Conservation (phyloP, 1,140 invertebrate genomes). For the Bombus haemorrhoidalis region DNA sequence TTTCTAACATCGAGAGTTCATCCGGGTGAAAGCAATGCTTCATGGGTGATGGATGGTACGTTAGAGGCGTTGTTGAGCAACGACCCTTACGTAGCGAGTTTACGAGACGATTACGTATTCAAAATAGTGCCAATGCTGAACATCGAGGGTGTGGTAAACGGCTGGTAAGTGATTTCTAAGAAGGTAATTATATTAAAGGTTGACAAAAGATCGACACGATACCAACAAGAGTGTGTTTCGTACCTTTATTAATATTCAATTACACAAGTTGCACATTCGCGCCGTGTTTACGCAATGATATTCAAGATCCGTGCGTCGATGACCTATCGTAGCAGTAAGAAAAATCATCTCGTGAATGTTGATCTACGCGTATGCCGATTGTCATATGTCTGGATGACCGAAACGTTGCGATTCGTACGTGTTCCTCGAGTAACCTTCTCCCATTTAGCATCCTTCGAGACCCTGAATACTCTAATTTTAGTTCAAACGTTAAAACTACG, state of each 20-base stretch:
- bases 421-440: background rate
- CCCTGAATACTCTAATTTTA: background rate
- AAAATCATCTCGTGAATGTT: slow-evolving; percentile 36
- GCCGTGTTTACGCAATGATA: slow-evolving; percentile 69
- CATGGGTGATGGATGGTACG: slow-evolving; percentile 94
- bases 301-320: slow-evolving; percentile 68
- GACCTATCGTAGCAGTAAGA: slow-evolving; percentile 63
- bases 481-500: background rate
- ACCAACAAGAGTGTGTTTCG: slow-evolving; percentile 64
- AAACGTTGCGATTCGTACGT: slow-evolving; percentile 66
- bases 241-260: slow-evolving; percentile 77
- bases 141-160: slow-evolving; percentile 94
- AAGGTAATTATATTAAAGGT: too few relatives aligned
- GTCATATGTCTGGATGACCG: slow-evolving; percentile 78
- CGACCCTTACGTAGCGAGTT: slow-evolving; percentile 83
- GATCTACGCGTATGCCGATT: slow-evolving; percentile 45
- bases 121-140: slow-evolving; percentile 95
- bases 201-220: background rate
- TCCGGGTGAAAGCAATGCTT: slow-evolving; percentile 94
- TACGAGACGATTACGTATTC: slow-evolving; percentile 90
- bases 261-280: slow-evolving; percentile 74
- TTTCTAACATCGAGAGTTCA: slow-evolving; percentile 93
- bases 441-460: background rate
- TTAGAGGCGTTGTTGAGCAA: slow-evolving; percentile 87
- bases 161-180: slow-evolving; percentile 87